Conservation (phyloP, 2,113 vertebrate genomes). For the Acrocephalus arundinaceus region DNA sequence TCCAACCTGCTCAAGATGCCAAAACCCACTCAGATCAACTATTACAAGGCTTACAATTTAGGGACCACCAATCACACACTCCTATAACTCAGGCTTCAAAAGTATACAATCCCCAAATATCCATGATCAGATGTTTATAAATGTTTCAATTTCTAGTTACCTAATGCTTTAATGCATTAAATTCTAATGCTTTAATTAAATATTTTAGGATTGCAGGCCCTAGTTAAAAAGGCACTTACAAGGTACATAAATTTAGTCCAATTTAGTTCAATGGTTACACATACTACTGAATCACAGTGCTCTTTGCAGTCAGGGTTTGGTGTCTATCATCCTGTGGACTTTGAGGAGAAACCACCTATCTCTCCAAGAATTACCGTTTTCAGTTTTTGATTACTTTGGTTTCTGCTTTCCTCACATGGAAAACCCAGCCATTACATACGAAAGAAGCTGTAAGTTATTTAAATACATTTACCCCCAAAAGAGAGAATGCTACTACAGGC, state of each 20-base stretch:
- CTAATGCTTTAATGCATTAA: neutral
- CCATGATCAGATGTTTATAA: neutral
- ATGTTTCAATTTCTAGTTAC: neutral
- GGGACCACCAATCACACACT: neutral
- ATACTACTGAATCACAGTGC: neutral
- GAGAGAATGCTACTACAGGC: neutral
- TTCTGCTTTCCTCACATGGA: neutral
- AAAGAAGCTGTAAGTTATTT: neutral
- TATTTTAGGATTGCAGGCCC: neutral
- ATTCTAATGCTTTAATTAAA: neutral
- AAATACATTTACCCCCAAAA: neutral
- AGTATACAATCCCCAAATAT: neutral
- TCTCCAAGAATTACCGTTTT: neutral
- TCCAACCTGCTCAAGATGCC: neutral
- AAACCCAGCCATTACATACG: neutral
- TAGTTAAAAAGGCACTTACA: neutral
- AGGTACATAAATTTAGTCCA: neutral
- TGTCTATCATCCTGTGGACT: neutral
- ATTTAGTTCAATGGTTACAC: neutral
- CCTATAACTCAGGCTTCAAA: neutral
- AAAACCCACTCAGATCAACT: neutral
- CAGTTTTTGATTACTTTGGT: neutral
- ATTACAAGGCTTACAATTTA: neutral
- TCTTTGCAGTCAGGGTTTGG: neutral
- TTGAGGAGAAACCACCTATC: neutral